phyloP scores from a whole-genome alignment of 2,888 invertebrate genomes.

The Aricia artaxerxes region DNA sequence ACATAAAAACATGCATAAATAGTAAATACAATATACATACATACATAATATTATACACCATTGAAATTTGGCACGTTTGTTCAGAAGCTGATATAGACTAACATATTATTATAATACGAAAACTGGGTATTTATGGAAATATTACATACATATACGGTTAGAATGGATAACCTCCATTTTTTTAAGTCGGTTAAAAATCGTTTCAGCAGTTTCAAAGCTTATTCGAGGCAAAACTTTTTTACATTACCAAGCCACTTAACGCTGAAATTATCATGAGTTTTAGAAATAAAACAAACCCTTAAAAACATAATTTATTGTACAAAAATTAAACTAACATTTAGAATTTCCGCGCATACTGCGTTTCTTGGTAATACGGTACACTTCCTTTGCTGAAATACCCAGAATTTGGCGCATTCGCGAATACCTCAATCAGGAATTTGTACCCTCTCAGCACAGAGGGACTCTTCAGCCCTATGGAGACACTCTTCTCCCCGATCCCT shows the following conservation, averaged over 20 bases:
- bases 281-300: slow-evolving; percentile 34
- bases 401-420: slow-evolving; percentile 48
- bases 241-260: background rate
- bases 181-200: too few relatives aligned
- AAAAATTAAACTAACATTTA: slow-evolving; percentile 39
- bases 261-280: background rate
- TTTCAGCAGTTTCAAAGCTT: too few relatives aligned
- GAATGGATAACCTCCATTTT: too few relatives aligned
- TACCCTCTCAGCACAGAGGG: slow-evolving; percentile 65
- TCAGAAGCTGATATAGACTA: too few relatives aligned
- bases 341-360: slow-evolving; percentile 54
- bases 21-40: too few relatives aligned
- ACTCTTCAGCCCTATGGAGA: slow-evolving; percentile 62
- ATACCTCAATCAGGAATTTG: slow-evolving; percentile 66
- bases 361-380: slow-evolving; percentile 46
- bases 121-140: too few relatives aligned
- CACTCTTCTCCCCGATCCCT: slow-evolving; percentile 60
- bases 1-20: too few relatives aligned
- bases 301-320: slow-evolving; percentile 26
- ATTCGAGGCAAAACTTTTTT: too few relatives aligned
- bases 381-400: slow-evolving; percentile 54
- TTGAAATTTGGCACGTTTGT: too few relatives aligned
- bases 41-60: too few relatives aligned
- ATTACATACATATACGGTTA: too few relatives aligned
- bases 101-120: too few relatives aligned